A percentile compares a stretch with the other conserved stretches of the same genome.
Evolutionary conservation across 2,113 vertebrate species (phyloP).

Genomic region (Podilymbus podiceps): DNA sequence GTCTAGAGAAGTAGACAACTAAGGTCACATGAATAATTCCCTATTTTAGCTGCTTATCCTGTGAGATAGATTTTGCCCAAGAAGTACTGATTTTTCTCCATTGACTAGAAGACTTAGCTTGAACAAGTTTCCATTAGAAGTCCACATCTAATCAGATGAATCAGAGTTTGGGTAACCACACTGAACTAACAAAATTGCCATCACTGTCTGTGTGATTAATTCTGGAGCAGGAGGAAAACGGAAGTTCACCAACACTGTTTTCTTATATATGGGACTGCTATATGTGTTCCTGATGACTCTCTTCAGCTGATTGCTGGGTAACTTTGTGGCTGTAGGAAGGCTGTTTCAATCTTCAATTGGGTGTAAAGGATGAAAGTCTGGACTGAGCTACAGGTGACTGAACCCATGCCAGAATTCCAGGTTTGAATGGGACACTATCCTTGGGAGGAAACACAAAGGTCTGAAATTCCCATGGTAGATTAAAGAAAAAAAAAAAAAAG

Average conservation of each 20-base stretch:
- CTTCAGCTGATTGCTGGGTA: neutral
- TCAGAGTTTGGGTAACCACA: neutral
- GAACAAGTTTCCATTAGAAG: neutral
- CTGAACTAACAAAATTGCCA: neutral
- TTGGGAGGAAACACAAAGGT: neutral
- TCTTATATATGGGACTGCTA: neutral
- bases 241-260: neutral
- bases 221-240: neutral
- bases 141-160: neutral
- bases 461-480: neutral
- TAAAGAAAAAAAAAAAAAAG: neutral
- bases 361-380: neutral
- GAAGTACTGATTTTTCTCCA: neutral
- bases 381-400: neutral
- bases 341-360: neutral
- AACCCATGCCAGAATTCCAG: neutral
- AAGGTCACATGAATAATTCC: neutral
- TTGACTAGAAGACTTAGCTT: neutral
- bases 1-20: neutral
- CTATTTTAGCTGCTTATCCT: neutral
- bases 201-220: neutral
- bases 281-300: neutral
- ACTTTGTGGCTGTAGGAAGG: neutral
- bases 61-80: neutral
- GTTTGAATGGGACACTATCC: neutral